Evolutionary conservation across 2,113 vertebrate genomes (phyloP).

Genomic region (Grammomys surdaster): DNA sequence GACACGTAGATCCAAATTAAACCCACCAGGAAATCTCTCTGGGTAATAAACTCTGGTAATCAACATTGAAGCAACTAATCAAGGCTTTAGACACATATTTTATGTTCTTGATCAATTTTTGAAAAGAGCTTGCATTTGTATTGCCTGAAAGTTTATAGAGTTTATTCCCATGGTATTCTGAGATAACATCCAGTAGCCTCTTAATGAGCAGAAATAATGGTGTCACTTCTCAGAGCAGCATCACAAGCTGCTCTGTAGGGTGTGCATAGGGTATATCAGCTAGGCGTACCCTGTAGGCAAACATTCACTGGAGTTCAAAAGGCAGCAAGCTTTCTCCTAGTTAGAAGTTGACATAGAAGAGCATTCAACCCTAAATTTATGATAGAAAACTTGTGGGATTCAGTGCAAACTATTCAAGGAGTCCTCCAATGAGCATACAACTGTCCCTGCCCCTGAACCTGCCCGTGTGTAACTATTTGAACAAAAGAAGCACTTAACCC

Average conservation of each 20-base stretch:
- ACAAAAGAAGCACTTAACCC: constrained; percentile 24
- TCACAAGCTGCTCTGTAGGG: not conserved
- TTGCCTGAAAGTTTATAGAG: not conserved
- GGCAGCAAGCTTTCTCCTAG: not conserved
- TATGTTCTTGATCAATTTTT: constrained; percentile 45
- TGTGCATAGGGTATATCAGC: not conserved
- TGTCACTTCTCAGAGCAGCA: not conserved
- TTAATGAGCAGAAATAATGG: not conserved
- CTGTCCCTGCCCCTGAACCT: not conserved
- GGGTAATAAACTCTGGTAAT: constrained; percentile 40
- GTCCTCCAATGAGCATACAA: not conserved
- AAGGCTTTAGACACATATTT: constrained; percentile 19
- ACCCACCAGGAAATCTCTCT: constrained; percentile 48
- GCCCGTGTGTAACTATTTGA: constrained; percentile 14
- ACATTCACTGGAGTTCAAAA: constrained; percentile 38
- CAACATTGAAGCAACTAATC: constrained; percentile 54
- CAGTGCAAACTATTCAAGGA: not conserved
- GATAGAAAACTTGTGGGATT: constrained; percentile 36
- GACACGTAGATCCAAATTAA: constrained; percentile 48
- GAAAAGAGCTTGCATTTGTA: not conserved
- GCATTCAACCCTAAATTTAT: constrained; percentile 2
- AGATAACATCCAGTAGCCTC: not conserved
- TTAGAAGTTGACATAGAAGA: constrained; percentile 30
- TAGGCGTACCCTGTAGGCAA: not conserved
- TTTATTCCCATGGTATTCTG: not conserved